phyloP scores from a whole-genome alignment of 2,888 invertebrate genomes.

The Drosophila pseudotakahashii region DNA sequence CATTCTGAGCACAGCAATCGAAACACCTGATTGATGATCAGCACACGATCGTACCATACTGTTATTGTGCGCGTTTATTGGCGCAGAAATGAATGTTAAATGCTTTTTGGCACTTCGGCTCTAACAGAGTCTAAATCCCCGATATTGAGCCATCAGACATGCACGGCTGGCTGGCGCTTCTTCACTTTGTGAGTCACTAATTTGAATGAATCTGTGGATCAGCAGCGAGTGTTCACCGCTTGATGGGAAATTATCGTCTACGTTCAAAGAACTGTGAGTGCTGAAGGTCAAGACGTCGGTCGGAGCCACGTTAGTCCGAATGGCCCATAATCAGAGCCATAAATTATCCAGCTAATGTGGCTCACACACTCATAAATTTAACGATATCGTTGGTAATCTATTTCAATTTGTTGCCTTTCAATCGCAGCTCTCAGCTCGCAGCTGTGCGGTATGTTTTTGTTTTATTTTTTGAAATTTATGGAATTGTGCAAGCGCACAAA shows the following conservation, averaged over 20 bases:
- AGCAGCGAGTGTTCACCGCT: conserved; percentile 20
- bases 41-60: conserved; percentile 24
- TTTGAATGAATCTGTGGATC: conserved; percentile 19
- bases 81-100: conserved; percentile 45
- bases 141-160: conserved; percentile 42
- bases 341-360: conserved; percentile 52
- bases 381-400: conserved; percentile 65
- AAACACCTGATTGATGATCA: conserved; percentile 44
- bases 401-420: conserved; percentile 58
- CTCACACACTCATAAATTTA: conserved; percentile 58
- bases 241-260: conserved; percentile 25
- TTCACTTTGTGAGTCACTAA: conserved; percentile 53
- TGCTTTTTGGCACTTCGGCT: conserved; percentile 44
- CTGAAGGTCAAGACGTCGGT: conserved; percentile 59
- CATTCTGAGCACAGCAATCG: conserved; percentile 36
- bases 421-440: conserved; percentile 14
- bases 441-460: conserved; percentile 12
- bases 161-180: conserved; percentile 16
- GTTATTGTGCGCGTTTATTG: conserved; percentile 37
- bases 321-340: conserved; percentile 52
- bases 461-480: conserved; percentile 57
- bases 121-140: conserved; percentile 15
- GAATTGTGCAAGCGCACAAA: conserved; percentile 62
- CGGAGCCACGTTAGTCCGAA: conserved; percentile 20
- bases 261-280: conserved; percentile 38